These are phyloP conservation scores for Toxotes chatareus DNA, from an alignment of 2,113 vertebrate species.

Conservation along the genomic window DNA sequence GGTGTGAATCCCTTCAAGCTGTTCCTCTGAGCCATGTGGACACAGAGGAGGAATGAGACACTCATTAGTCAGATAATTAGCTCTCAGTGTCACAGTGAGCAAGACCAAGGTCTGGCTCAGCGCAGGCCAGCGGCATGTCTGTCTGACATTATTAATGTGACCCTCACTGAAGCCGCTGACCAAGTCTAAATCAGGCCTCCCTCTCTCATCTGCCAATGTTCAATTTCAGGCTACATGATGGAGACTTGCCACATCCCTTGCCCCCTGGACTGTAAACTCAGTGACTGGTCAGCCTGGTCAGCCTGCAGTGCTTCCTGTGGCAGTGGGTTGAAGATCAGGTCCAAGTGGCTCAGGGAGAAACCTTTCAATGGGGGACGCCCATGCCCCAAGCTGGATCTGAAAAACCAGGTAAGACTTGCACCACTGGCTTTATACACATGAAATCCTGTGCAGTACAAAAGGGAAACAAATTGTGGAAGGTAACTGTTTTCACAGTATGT, in stretches of 20 bases:
- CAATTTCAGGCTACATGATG: constrained; percentile 89
- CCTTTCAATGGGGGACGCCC: constrained; percentile 96
- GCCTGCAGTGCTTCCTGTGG: constrained; percentile 93
- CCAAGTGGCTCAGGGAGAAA: constrained; percentile 96
- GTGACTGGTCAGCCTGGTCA: constrained; percentile 95
- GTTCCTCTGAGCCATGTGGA: constrained; percentile 6
- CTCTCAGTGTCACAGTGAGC: constrained; percentile 57
- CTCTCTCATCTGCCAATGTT: constrained; percentile 55
- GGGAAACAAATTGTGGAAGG: constrained; percentile 1
- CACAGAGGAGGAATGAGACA: constrained; percentile 39
- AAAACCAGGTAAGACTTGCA: constrained; percentile 92
- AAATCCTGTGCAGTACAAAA: not conserved
- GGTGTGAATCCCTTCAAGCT: constrained; percentile 16
- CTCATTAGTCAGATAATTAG: constrained; percentile 74
- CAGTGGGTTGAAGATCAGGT: constrained; percentile 90
- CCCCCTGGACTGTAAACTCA: constrained; percentile 96
- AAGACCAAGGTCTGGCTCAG: constrained; percentile 58
- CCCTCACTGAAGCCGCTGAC: constrained; percentile 35
- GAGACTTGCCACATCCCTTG: constrained; percentile 92
- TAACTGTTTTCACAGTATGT: constrained; percentile 1
- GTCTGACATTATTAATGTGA: constrained; percentile 55
- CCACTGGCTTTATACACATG: not conserved
- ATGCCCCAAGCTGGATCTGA: constrained; percentile 95
- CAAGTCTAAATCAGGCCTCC: constrained; percentile 42
- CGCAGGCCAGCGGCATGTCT: constrained; percentile 34